Conservation (phyloP, 2,797 vertebrate species). For the Eupleurogrammus muticus region DNA sequence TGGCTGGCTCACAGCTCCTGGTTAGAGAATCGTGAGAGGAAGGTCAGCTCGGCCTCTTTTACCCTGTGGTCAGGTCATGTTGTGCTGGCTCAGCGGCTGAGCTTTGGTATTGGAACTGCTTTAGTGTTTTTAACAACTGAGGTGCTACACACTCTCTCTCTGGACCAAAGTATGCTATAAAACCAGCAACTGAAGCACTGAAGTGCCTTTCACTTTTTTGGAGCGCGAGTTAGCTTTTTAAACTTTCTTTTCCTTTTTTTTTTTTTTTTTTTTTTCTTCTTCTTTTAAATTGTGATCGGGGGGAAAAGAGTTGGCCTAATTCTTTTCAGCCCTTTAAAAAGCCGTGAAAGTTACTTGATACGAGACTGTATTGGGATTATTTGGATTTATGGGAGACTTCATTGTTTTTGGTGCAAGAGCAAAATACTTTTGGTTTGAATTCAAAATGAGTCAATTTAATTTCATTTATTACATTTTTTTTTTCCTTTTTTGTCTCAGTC, state of each 20-base stretch:
- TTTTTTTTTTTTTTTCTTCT: slow-evolving; percentile 45
- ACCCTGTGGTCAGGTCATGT: slow-evolving; percentile 42
- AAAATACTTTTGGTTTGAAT: slow-evolving; percentile 25
- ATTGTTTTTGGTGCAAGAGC: slow-evolving; percentile 11
- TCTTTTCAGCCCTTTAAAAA: slow-evolving; percentile 10
- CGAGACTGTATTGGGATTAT: background rate
- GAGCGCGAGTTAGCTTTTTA: slow-evolving; percentile 51
- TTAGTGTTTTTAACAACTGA: slow-evolving; percentile 13
- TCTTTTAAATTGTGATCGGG: slow-evolving; percentile 41
- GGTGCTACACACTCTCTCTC: slow-evolving; percentile 37
- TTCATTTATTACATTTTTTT: background rate
- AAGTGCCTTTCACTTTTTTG: slow-evolving; percentile 68
- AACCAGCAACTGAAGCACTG: slow-evolving; percentile 65
- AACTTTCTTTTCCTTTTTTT: slow-evolving; percentile 47
- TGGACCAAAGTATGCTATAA: slow-evolving; percentile 69
- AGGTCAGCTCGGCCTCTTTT: slow-evolving; percentile 45
- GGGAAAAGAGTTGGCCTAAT: slow-evolving; percentile 3
- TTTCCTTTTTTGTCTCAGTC: slow-evolving; percentile 13
- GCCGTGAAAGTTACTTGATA: slow-evolving; percentile 4
- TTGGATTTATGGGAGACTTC: background rate
- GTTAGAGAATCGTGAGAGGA: slow-evolving; percentile 4
- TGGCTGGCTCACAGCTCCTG: slow-evolving; percentile 25
- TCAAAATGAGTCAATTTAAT: slow-evolving; percentile 12
- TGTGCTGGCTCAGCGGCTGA: slow-evolving; percentile 45
- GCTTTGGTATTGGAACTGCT: slow-evolving; percentile 11